Conservation (phyloP, 2,797 vertebrate species). For the Chelonia mydas region DNA sequence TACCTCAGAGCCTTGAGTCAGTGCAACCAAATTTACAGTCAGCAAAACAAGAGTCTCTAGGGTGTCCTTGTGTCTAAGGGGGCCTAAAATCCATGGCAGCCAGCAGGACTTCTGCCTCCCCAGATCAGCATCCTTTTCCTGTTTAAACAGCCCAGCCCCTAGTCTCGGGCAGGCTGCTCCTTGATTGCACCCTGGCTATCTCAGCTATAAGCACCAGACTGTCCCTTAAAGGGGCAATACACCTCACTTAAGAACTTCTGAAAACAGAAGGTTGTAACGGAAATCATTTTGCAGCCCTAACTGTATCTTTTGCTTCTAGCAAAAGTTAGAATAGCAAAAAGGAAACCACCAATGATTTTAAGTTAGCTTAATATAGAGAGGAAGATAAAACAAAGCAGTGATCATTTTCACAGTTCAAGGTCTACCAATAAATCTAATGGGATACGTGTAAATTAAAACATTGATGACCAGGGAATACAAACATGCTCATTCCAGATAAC, state of each 20-base stretch:
- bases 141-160: too few relatives aligned
- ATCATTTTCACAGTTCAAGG: slow-evolving; percentile 41
- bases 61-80: too few relatives aligned
- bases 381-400: slow-evolving; percentile 13
- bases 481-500: not conserved
- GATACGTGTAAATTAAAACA: not conserved
- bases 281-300: not conserved
- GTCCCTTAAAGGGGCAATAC: not conserved
- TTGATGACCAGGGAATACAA: not conserved
- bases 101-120: too few relatives aligned
- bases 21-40: too few relatives aligned
- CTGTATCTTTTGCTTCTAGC: not conserved
- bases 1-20: too few relatives aligned
- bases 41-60: too few relatives aligned
- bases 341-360: not conserved
- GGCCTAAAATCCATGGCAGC: too few relatives aligned
- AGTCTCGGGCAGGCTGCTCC: too few relatives aligned
- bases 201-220: too few relatives aligned
- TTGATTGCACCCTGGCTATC: too few relatives aligned
- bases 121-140: too few relatives aligned
- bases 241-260: not conserved
- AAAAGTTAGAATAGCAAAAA: not conserved
- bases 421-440: not conserved
- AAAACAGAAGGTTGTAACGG: not conserved
- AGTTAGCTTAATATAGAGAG: not conserved